These are phyloP conservation scores for Gymnoscopelus braueri DNA, from an alignment of 2,797 vertebrate genomes.

Conservation along the genomic window DNA sequence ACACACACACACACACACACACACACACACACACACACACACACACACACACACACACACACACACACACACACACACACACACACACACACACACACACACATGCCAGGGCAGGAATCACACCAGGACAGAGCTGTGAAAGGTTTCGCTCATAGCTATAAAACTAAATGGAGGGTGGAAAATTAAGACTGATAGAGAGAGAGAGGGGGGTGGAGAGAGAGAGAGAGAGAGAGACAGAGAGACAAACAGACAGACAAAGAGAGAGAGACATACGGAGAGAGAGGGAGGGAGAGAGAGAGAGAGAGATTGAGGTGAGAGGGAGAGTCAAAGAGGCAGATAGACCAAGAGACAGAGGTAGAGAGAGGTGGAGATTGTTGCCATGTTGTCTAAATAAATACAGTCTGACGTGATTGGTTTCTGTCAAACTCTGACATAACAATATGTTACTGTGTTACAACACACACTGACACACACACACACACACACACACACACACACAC, in stretches of 20 bases:
- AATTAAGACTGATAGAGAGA: conserved; percentile 60
- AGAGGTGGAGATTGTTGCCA: conserved; percentile 2
- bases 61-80: background rate
- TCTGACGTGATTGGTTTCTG: conserved; percentile 61
- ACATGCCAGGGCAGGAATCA: conserved; percentile 18
- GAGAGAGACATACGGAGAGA: background rate
- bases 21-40: background rate
- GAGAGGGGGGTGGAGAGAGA: background rate
- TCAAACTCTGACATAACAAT: conserved; percentile 44
- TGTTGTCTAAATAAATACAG: conserved; percentile 45
- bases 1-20: background rate
- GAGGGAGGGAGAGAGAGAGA: conserved; percentile 11
- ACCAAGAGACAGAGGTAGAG: conserved; percentile 1
- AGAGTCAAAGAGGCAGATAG: conserved; percentile 32
- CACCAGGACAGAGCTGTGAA: conserved; percentile 44
- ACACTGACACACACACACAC: conserved; percentile 16
- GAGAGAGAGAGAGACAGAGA: conserved; percentile 39
- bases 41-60: background rate
- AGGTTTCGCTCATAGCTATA: conserved; percentile 57
- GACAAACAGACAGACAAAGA: conserved; percentile 2
- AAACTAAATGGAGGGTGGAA: conserved; percentile 70
- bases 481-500: conserved; percentile 21
- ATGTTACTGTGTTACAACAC: conserved; percentile 34
- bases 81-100: background rate
- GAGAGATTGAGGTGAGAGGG: conserved; percentile 16